phyloP scores from a whole-genome alignment of 2,888 invertebrate species.

The Lasiommata megera region DNA sequence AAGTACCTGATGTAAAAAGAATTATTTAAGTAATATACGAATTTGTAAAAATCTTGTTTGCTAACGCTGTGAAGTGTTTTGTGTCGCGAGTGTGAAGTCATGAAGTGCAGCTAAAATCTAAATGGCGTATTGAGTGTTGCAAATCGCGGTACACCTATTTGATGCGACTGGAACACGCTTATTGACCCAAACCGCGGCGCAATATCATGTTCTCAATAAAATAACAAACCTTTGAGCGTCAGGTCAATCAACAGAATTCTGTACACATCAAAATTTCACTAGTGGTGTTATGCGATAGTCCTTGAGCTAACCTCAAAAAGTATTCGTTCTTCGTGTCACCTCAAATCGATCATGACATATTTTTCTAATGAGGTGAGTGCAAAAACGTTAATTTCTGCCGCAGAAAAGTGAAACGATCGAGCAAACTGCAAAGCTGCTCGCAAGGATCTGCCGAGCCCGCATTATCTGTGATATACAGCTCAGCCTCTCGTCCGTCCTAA shows the following conservation, averaged over 20 bases:
- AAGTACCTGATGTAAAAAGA: slow-evolving; percentile 55
- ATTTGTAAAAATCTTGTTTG: slow-evolving; percentile 47
- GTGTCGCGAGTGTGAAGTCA: slow-evolving; percentile 20
- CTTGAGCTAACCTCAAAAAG: slow-evolving; percentile 67
- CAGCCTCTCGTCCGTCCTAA: slow-evolving; percentile 82
- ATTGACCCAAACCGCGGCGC: slow-evolving; percentile 50
- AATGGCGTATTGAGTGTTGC: slow-evolving; percentile 26
- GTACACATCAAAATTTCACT: slow-evolving; percentile 25
- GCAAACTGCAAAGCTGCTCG: slow-evolving; percentile 77
- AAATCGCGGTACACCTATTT: slow-evolving; percentile 37
- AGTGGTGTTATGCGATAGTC: slow-evolving; percentile 34
- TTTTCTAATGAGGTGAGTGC: slow-evolving; percentile 16
- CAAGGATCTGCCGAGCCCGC: slow-evolving; percentile 79
- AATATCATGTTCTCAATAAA: slow-evolving; percentile 46
- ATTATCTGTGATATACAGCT: slow-evolving; percentile 83
- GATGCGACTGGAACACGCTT: slow-evolving; percentile 38
- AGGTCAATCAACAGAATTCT: slow-evolving; percentile 21
- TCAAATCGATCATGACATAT: slow-evolving; percentile 28
- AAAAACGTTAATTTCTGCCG: slow-evolving; percentile 28
- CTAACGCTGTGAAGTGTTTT: slow-evolving; percentile 41
- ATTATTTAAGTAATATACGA: slow-evolving; percentile 48
- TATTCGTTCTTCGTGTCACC: slow-evolving; percentile 30
- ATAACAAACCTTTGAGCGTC: slow-evolving; percentile 30
- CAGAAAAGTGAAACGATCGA: slow-evolving; percentile 70
- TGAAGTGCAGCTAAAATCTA: slow-evolving; percentile 23